Percentiles rank a stretch among this genome's conserved stretches.
phyloP scores from a whole-genome alignment of 2,888 invertebrate genomes.

The Plagiodera versicolora region DNA sequence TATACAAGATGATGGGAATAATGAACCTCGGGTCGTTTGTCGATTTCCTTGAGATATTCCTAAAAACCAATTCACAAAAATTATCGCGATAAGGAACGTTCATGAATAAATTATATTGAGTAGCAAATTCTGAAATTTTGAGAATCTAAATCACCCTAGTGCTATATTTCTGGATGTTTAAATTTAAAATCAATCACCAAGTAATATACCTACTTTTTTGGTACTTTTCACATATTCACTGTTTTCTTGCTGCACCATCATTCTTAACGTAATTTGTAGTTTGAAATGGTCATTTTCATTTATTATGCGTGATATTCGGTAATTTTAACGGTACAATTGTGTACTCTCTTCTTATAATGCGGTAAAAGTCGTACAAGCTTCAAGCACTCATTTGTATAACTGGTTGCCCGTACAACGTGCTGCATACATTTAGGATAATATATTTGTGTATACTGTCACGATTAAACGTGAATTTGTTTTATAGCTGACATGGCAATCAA shows the following conservation, averaged over 20 bases:
- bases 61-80: neutral
- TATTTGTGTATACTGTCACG: neutral
- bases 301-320: constrained; percentile 9
- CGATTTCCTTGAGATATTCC: neutral
- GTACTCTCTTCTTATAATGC: neutral
- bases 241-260: neutral
- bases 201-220: constrained; percentile 1
- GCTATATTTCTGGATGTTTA: too few relatives aligned
- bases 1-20: neutral
- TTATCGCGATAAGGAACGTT: too few relatives aligned
- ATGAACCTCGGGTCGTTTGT: neutral
- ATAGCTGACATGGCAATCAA: too few relatives aligned
- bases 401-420: neutral
- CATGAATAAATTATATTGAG: too few relatives aligned
- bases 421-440: neutral
- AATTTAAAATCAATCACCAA: too few relatives aligned
- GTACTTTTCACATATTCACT: neutral
- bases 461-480: too few relatives aligned
- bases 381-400: neutral
- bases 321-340: constrained; percentile 14
- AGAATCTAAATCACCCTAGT: too few relatives aligned
- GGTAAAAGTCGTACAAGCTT: neutral
- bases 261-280: constrained; percentile 1
- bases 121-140: too few relatives aligned
- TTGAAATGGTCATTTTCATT: constrained; percentile 8